These are phyloP conservation scores for Phoebastria nigripes DNA, from an alignment of 2,797 vertebrate genomes.

Conservation along the genomic window DNA sequence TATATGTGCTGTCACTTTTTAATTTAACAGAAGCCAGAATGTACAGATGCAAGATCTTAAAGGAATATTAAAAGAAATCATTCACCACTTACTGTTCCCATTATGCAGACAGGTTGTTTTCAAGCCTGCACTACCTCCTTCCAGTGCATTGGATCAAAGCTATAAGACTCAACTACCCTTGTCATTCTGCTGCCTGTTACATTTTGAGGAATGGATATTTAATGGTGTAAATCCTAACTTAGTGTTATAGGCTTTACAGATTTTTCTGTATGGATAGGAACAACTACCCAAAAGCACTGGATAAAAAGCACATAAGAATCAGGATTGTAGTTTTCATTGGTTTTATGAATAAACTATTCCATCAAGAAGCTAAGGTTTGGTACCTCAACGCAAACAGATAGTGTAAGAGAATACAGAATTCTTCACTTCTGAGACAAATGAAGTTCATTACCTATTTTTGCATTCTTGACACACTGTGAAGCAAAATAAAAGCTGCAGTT, in stretches of 20 bases:
- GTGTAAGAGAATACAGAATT: background rate
- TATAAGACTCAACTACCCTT: background rate
- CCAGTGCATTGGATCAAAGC: background rate
- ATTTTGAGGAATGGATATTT: background rate
- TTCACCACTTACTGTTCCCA: background rate
- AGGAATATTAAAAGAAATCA: background rate
- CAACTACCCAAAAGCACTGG: background rate
- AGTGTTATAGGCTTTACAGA: background rate
- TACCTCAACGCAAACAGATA: background rate
- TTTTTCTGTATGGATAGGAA: background rate
- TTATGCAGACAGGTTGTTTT: background rate
- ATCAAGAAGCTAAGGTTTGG: background rate
- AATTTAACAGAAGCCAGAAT: background rate
- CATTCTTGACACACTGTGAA: background rate
- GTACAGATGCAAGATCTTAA: background rate
- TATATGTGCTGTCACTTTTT: background rate
- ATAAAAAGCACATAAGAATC: background rate
- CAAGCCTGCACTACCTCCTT: background rate
- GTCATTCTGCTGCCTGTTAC: background rate
- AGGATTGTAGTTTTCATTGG: background rate
- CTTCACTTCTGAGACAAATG: background rate
- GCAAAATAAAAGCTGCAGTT: slow-evolving; percentile 12
- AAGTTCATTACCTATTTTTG: background rate
- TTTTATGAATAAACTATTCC: background rate
- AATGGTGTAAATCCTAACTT: background rate